Percentiles rank a stretch among this genome's conserved stretches.
These are phyloP conservation scores for Pocillopora grandis DNA, from an alignment of 92 coral and sea anemone genomes.

Conservation along the genomic window DNA sequence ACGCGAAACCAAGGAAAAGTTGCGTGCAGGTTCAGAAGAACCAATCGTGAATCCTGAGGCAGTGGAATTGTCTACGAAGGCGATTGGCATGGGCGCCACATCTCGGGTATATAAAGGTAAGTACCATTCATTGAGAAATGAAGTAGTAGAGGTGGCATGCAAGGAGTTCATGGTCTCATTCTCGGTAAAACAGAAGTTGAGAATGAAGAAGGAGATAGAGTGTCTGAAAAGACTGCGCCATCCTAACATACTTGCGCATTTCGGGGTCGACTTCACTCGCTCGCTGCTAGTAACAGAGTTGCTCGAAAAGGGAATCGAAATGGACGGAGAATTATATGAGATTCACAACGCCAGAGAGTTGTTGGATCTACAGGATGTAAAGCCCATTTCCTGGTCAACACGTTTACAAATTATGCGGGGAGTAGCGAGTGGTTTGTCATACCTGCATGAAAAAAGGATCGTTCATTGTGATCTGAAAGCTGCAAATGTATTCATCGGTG, in stretches of 20 bases:
- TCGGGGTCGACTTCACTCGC: constrained; percentile 39
- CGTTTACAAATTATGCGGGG: constrained; percentile 26
- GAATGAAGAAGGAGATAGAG: constrained; percentile 36
- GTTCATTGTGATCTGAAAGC: constrained; percentile 44
- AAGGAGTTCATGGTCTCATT: constrained; percentile 48
- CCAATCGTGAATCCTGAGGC: constrained; percentile 24
- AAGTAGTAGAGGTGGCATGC: constrained; percentile 45
- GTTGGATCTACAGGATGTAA: constrained; percentile 30
- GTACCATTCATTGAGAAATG: background rate
- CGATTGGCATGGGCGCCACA: constrained; percentile 46
- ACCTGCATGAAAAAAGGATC: constrained; percentile 22
- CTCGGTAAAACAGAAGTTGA: constrained; percentile 38
- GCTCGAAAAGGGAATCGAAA: constrained; percentile 31
- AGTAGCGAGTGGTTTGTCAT: constrained; percentile 31
- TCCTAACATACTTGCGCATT: constrained; percentile 38
- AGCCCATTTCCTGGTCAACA: constrained; percentile 14
- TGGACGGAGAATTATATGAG: constrained; percentile 11
- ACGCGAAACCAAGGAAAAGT: no score
- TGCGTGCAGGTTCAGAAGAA: constrained; percentile 28
- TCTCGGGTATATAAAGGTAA: constrained; percentile 38
- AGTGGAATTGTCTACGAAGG: constrained; percentile 14
- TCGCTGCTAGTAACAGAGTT: constrained; percentile 43
- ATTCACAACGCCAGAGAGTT: constrained; percentile 48
- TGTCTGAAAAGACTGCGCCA: constrained; percentile 33
- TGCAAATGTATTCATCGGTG: constrained; percentile 46